Conservation (phyloP, 2,888 invertebrate genomes). For the Agriotes lineatus region DNA sequence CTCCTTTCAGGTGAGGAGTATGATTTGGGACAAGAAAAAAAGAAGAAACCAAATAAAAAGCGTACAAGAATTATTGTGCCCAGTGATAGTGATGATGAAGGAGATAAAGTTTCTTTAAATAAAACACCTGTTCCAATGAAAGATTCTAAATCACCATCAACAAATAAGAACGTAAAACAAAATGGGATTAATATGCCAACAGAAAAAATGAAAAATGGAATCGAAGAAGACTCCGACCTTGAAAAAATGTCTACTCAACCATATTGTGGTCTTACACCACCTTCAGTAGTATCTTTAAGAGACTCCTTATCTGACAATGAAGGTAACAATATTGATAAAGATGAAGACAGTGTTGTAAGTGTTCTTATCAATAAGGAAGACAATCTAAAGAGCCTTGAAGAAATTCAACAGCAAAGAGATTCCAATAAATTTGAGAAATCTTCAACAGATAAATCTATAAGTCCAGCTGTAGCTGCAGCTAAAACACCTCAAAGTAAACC, state of each 20-base stretch:
- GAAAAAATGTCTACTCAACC: slow-evolving; percentile 46
- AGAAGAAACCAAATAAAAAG: slow-evolving; percentile 23
- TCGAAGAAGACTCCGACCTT: slow-evolving; percentile 37
- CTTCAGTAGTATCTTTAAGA: slow-evolving; percentile 36
- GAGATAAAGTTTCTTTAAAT: not conserved
- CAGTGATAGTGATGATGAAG: slow-evolving; percentile 29
- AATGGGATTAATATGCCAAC: slow-evolving; percentile 16
- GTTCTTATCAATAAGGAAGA: slow-evolving; percentile 42
- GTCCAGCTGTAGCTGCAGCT: not conserved
- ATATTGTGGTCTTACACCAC: slow-evolving; percentile 43
- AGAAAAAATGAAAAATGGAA: slow-evolving; percentile 1
- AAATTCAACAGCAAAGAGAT: slow-evolving; percentile 24
- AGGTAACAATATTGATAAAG: slow-evolving; percentile 17
- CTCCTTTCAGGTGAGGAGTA: slow-evolving; percentile 60
- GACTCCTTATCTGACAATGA: slow-evolving; percentile 41
- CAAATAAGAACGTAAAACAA: not conserved
- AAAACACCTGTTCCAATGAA: not conserved
- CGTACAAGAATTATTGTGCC: slow-evolving; percentile 12
- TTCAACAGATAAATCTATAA: not conserved
- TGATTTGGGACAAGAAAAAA: slow-evolving; percentile 40
- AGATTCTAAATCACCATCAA: not conserved
- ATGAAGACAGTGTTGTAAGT: slow-evolving; percentile 15
- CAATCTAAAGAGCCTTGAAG: slow-evolving; percentile 41
- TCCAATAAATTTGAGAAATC: not conserved
- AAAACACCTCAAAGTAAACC: not conserved